A percentile compares a stretch with the other conserved stretches of the same genome.
phyloP scores from a whole-genome alignment of 2,797 vertebrate genomes.

The Anguilla obscura region DNA sequence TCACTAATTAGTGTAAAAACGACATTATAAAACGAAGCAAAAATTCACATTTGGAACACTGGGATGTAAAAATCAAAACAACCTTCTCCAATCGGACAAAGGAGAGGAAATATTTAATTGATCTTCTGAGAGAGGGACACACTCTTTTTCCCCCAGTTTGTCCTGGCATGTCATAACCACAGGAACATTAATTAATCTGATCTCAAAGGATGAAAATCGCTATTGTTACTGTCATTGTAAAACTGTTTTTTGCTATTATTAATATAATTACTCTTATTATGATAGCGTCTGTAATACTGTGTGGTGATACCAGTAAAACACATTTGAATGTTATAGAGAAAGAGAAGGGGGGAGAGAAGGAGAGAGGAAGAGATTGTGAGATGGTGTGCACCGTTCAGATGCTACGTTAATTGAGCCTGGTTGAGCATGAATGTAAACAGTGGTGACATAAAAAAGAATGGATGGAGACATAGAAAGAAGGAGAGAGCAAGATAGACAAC shows the following conservation, averaged over 20 bases:
- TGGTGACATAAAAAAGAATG: conserved; percentile 34
- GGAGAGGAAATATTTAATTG: neutral
- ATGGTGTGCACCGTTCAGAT: no score
- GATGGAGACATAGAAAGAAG: conserved; percentile 40
- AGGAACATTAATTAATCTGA: neutral
- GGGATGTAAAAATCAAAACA: neutral
- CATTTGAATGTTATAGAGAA: neutral
- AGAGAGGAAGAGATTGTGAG: conserved; percentile 4
- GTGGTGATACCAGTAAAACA: neutral
- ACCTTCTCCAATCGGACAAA: neutral
- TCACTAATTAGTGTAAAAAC: neutral
- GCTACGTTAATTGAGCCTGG: conserved; percentile 40
- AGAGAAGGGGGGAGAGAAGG: neutral
- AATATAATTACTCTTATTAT: neutral
- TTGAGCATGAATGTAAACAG: conserved; percentile 45
- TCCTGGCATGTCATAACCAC: neutral
- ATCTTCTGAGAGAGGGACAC: neutral
- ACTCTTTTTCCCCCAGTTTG: neutral
- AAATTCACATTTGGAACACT: neutral
- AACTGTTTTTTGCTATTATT: neutral
- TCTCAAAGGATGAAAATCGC: neutral
- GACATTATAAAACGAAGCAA: neutral
- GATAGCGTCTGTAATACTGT: neutral
- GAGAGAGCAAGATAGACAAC: conserved; percentile 51
- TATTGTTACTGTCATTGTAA: neutral